Percentiles rank a stretch among this genome's conserved stretches.
Conservation (phyloP, 2,797 vertebrate species). For the Anabacerthia variegaticeps region DNA sequence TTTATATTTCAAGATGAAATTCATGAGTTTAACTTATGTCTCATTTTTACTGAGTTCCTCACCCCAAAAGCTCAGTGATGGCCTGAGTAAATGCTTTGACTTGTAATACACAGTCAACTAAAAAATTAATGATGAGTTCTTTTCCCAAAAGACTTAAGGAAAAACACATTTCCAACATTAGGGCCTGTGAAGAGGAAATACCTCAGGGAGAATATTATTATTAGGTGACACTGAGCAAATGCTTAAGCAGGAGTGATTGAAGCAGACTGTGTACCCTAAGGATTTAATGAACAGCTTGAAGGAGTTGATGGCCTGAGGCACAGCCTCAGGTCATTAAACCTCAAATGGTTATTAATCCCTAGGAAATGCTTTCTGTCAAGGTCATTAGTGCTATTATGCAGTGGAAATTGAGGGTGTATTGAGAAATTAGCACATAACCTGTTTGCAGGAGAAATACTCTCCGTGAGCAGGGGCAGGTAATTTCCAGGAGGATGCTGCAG, state of each 20-base stretch:
- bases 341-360: slow-evolving; percentile 44
- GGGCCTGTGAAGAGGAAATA: slow-evolving; percentile 16
- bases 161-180: background rate
- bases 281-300: slow-evolving; percentile 55
- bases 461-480: background rate
- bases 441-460: background rate
- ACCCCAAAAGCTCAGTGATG: background rate
- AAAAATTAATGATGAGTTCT: background rate
- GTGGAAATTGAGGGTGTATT: background rate
- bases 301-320: slow-evolving; percentile 40
- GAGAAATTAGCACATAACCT: background rate
- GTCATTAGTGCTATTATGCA: slow-evolving; percentile 51
- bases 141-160: background rate
- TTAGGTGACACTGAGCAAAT: slow-evolving; percentile 50
- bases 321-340: slow-evolving; percentile 54
- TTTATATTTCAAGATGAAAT: background rate
- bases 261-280: slow-evolving; percentile 2
- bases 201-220: slow-evolving; percentile 43
- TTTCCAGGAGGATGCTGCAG: background rate
- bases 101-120: background rate
- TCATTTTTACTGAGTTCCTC: background rate
- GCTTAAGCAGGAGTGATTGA: slow-evolving; percentile 37
- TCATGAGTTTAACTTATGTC: background rate
- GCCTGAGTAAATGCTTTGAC: background rate
- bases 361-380: slow-evolving; percentile 49